Conservation (phyloP, 2,888 invertebrate genomes). For the Panopea generosa region DNA sequence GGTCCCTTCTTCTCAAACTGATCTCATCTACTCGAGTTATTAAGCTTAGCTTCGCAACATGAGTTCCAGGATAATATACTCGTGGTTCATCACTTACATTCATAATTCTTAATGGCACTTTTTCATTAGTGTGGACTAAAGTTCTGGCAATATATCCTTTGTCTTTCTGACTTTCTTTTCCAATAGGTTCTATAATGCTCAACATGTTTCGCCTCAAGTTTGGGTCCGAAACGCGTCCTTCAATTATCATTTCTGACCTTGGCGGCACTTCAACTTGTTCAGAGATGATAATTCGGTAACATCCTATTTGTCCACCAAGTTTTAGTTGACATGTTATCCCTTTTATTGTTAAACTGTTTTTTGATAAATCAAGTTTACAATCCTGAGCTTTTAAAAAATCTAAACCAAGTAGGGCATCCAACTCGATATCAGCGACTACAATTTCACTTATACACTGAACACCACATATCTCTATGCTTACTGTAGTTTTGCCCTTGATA, state of each 20-base stretch:
- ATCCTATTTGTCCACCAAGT: constrained; percentile 12
- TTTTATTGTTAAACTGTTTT: neutral
- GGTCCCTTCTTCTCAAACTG: neutral
- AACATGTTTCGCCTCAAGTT: neutral
- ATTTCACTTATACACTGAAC: neutral
- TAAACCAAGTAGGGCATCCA: constrained; percentile 20
- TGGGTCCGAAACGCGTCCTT: neutral
- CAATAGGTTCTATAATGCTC: constrained; percentile 37
- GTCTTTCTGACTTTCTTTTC: constrained; percentile 3
- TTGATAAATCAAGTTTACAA: constrained; percentile 1
- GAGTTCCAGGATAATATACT: constrained; percentile 41
- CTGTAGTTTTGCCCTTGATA: neutral
- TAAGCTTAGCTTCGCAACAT: constrained; percentile 24
- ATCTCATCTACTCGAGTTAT: neutral
- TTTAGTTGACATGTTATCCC: neutral
- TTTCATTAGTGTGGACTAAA: constrained; percentile 34
- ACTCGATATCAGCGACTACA: constrained; percentile 28
- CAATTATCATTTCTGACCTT: constrained; percentile 20
- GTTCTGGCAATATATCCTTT: constrained; percentile 39
- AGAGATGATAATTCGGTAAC: constrained; percentile 22
- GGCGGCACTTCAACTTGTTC: constrained; percentile 15
- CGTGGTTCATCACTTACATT: constrained; percentile 45
- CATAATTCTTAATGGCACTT: constrained; percentile 45
- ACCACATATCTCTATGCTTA: neutral
- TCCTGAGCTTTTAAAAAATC: constrained; percentile 19